A percentile compares a stretch with the other conserved stretches of the same genome.
Evolutionary conservation across 35 echinoderm and acorn worm species (phyloP).

Genomic region (Eucidaris tribuloides): DNA sequence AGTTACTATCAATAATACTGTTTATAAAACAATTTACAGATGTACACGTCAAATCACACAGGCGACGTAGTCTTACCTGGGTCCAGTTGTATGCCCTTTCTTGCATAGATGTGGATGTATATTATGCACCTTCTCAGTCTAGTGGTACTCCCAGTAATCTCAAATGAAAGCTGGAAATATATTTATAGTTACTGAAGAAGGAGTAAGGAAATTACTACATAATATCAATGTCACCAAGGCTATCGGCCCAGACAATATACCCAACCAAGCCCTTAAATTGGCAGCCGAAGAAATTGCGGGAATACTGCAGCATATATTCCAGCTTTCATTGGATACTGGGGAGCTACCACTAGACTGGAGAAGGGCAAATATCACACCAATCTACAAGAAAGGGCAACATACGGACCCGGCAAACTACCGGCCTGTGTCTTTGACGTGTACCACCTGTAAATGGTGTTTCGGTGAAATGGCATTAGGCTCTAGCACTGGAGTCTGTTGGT

Average conservation of each 20-base stretch:
- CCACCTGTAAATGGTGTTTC: slow-evolving; percentile 58
- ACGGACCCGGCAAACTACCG: slow-evolving; percentile 35
- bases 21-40: too few species aligned
- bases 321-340: slow-evolving; percentile 9
- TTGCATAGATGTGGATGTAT: too few species aligned
- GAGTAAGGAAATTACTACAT: slow-evolving; percentile 17
- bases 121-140: too few species aligned
- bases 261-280: slow-evolving; percentile 31
- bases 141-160: too few species aligned
- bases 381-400: slow-evolving; percentile 60
- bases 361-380: slow-evolving; percentile 57
- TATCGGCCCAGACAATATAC: slow-evolving; percentile 34
- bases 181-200: slow-evolving; percentile 23
- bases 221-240: slow-evolving; percentile 24
- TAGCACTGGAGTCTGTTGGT: too few species aligned
- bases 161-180: too few species aligned
- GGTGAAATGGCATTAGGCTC: too few species aligned
- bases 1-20: too few species aligned
- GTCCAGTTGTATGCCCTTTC: too few species aligned
- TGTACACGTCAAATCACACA: too few species aligned
- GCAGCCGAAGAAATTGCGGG: slow-evolving; percentile 1
- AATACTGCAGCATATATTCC: slow-evolving; percentile 24
- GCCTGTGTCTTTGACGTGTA: slow-evolving; percentile 45
- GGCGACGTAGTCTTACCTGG: too few species aligned
- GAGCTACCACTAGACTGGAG: slow-evolving; percentile 51